These are phyloP conservation scores for Cheiracanthium punctorium DNA, from an alignment of 2,888 invertebrate genomes.

Conservation along the genomic window DNA sequence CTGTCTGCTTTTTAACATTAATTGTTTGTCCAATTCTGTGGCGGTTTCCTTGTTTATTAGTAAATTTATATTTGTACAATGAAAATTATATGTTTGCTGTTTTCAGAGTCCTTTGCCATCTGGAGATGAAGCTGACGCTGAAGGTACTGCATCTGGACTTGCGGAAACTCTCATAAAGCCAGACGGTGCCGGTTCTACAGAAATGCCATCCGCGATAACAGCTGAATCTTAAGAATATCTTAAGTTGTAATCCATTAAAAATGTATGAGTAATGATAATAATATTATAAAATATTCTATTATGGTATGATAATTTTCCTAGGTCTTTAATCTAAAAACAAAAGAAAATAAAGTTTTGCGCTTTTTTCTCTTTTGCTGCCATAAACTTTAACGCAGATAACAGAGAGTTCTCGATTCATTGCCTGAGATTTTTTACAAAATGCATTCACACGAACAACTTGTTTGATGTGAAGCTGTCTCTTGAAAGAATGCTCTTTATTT, in stretches of 20 bases:
- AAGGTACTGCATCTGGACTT: neutral
- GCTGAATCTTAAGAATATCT: slow-evolving; percentile 57
- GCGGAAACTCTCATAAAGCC: slow-evolving; percentile 52
- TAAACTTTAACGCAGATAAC: neutral
- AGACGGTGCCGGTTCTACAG: slow-evolving; percentile 30
- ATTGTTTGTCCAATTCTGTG: too few relatives aligned
- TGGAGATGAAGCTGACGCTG: slow-evolving; percentile 54
- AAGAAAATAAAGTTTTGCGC: slow-evolving; percentile 25
- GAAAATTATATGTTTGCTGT: too few relatives aligned
- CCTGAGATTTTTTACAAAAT: neutral
- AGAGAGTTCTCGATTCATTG: neutral
- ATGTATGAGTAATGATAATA: slow-evolving; percentile 4
- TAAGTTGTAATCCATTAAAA: slow-evolving; percentile 48
- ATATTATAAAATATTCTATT: slow-evolving; percentile 48
- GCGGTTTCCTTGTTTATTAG: too few relatives aligned
- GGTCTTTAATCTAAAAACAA: slow-evolving; percentile 32
- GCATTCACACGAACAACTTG: too few relatives aligned
- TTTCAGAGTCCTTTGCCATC: slow-evolving; percentile 53
- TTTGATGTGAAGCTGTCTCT: too few relatives aligned
- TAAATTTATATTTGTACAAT: too few relatives aligned
- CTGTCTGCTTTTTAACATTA: too few relatives aligned
- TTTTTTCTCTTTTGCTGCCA: slow-evolving; percentile 3
- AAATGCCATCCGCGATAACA: slow-evolving; percentile 55
- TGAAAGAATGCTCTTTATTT: too few relatives aligned
- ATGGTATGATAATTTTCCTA: slow-evolving; percentile 52